phyloP scores from a whole-genome alignment of 2,888 invertebrate genomes.

The Rotaria socialis region DNA sequence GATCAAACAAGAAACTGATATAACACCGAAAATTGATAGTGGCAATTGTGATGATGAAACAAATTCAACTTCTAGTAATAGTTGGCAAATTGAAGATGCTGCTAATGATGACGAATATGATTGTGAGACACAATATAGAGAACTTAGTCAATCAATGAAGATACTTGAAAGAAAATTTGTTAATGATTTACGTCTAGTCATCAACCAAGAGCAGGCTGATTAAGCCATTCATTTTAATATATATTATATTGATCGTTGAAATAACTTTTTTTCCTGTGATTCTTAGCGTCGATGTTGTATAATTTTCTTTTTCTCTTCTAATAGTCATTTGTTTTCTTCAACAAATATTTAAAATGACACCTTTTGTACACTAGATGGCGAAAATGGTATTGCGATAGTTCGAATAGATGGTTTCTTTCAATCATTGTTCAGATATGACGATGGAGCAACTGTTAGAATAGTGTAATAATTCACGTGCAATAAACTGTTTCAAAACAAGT shows the following conservation, averaged over 20 bases:
- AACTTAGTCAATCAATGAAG: not conserved
- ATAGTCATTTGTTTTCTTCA: not conserved
- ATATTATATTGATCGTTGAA: not conserved
- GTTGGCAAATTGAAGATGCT: not conserved
- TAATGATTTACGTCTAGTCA: not conserved
- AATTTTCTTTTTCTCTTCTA: not conserved
- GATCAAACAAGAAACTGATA: not conserved
- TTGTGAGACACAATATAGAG: not conserved
- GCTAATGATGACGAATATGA: not conserved
- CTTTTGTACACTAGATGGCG: not conserved
- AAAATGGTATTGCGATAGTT: not conserved
- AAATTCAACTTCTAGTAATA: not conserved
- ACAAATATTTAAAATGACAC: not conserved
- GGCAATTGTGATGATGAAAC: not conserved
- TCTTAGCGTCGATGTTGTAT: not conserved
- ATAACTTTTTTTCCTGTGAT: not conserved
- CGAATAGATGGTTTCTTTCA: not conserved
- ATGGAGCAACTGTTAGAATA: not conserved
- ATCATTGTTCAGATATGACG: not conserved
- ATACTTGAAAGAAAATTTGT: not conserved
- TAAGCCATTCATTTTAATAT: not conserved
- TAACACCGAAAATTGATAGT: not conserved
- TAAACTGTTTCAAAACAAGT: not conserved
- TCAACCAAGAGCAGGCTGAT: not conserved
- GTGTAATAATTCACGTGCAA: not conserved